These are phyloP conservation scores for Phaedon cochleariae DNA, from an alignment of 2,888 invertebrate genomes.

Conservation along the genomic window DNA sequence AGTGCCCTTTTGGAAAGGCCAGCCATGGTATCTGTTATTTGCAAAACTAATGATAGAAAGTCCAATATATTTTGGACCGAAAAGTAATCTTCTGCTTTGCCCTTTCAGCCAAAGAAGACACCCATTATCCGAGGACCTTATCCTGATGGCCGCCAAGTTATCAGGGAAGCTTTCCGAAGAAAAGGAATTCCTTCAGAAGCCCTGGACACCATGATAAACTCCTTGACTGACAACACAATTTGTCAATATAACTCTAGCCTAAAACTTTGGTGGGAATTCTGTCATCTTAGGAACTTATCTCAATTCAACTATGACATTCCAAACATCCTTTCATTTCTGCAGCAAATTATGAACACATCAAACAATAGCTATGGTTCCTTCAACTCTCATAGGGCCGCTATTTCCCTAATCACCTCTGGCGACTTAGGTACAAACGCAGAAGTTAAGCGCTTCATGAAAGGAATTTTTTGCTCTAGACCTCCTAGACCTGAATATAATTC, in stretches of 20 bases:
- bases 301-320: neutral
- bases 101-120: conserved; percentile 19
- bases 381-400: conserved; percentile 23
- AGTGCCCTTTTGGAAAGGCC: conserved; percentile 45
- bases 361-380: conserved; percentile 19
- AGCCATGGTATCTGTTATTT: conserved; percentile 46
- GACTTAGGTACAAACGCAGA: conserved; percentile 8
- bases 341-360: neutral
- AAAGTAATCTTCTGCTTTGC: conserved; percentile 15
- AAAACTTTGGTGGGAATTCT: conserved; percentile 25
- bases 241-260: neutral
- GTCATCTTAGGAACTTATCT: conserved; percentile 24
- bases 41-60: neutral
- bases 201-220: neutral
- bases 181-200: conserved; percentile 11
- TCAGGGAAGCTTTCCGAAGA: conserved; percentile 15
- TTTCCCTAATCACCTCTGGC: conserved; percentile 11
- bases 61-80: conserved; percentile 11
- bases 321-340: neutral
- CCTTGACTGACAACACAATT: conserved; percentile 5
- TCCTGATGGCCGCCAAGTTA: conserved; percentile 17
- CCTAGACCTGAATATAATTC: conserved; percentile 18
- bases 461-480: conserved; percentile 13
- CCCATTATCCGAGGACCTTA: conserved; percentile 22
- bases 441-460: conserved; percentile 29